phyloP scores from a whole-genome alignment of 30 jellyfish, hydroid and myxozoan genomes.

The Aurelia coerulea region DNA sequence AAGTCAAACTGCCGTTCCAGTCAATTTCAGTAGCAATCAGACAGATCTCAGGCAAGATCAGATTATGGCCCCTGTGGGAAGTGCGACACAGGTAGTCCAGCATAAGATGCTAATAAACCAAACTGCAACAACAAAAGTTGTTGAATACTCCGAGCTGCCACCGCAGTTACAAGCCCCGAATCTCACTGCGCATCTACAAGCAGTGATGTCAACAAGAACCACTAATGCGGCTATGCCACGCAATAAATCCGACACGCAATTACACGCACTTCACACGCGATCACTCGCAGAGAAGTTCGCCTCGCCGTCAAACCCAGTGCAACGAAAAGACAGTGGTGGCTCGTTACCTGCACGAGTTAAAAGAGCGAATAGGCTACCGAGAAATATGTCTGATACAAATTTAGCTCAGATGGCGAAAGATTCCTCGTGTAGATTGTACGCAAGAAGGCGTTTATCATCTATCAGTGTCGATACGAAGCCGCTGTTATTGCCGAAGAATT shows the following conservation, averaged over 20 bases:
- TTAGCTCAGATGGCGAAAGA: slow-evolving; percentile 67
- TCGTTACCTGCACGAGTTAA: slow-evolving; percentile 24
- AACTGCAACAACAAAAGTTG: slow-evolving; percentile 38
- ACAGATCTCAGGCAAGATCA: not conserved
- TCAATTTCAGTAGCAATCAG: not conserved
- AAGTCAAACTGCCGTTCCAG: not conserved
- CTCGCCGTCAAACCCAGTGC: slow-evolving; percentile 27
- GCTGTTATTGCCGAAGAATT: slow-evolving; percentile 58
- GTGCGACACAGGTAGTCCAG: slow-evolving; percentile 21
- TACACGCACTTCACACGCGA: slow-evolving; percentile 1
- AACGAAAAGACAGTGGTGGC: slow-evolving; percentile 21
- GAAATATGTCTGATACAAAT: slow-evolving; percentile 78
- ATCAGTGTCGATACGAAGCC: slow-evolving; percentile 61
- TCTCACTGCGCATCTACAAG: slow-evolving; percentile 96
- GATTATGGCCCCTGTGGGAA: slow-evolving; percentile 7
- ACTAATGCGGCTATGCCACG: slow-evolving; percentile 68
- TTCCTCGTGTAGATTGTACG: slow-evolving; percentile 22
- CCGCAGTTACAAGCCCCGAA: slow-evolving; percentile 99
- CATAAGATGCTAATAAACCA: slow-evolving; percentile 44
- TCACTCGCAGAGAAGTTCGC: slow-evolving; percentile 43
- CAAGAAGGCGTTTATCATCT: slow-evolving; percentile 59
- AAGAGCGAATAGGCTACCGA: slow-evolving; percentile 41
- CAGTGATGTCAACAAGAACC: slow-evolving; percentile 74
- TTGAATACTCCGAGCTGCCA: slow-evolving; percentile 81
- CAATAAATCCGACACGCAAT: slow-evolving; percentile 72